Base-by-base conservation (phyloP, 2,797 vertebrate species). In the Phoxinus dragarum region DNA sequence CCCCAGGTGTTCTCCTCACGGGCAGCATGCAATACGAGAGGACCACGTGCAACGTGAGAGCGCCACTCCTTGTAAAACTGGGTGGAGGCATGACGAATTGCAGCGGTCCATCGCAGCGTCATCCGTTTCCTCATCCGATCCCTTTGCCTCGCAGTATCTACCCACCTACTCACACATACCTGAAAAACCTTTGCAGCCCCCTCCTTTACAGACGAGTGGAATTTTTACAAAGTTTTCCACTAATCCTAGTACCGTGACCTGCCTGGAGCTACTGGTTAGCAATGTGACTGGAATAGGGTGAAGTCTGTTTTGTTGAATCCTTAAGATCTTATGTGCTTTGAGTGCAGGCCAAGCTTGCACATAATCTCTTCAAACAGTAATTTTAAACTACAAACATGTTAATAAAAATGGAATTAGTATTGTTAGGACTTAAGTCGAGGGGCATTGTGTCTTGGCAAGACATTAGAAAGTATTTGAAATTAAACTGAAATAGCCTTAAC, bases 241-340 rank as follows among this genome's bases (percentile, higher is more conserved):
- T 94, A 93, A 94, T 94, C 91, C 91, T 16, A 44, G 91, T 91
- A 84, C 68, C 88, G 40, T 90, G 69, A 89, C 89, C 80, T 73
- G 90, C 91, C 90, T 9, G 49, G 87, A 88, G 92, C 92, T 88
- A 14, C 80, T 90, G 84, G 90, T 90, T 85, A 84, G 88, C 85
- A 86, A 91, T 92, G 89, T 89, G 91, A 90, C 90, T 93, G 81
- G 78, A 86, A 81, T 27, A 86, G 86, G 56, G 61, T 80, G 61
- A 80, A 56, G 78, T 75, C 75, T 38, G 64, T 64, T 87, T 83
- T 75, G 77, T 80, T 84, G 83, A 90, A 36, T 73, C 59, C 71
- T 78, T 69, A 56, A 80, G 81, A 85, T 75, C 73, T 85, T 84
- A 75, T 85, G 87, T 82, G 87, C 78, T 86, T 87, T 83, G 78